Percentiles rank a stretch among this genome's conserved stretches.
phyloP scores from a whole-genome alignment of 2,113 vertebrate genomes.

The Glaucomys volans region DNA sequence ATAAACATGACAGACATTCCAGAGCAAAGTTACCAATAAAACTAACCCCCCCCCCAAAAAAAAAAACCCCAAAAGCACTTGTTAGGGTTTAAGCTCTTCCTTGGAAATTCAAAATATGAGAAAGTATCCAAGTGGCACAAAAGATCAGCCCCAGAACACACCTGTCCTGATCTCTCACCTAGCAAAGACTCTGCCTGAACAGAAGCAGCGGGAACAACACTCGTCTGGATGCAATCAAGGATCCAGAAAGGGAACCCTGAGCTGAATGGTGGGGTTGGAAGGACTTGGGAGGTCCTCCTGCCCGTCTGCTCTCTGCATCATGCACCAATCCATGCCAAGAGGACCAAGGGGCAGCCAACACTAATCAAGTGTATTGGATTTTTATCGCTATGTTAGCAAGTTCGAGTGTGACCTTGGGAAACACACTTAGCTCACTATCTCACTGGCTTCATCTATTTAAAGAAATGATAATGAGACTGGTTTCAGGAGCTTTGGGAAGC shows the following conservation, averaged over 20 bases:
- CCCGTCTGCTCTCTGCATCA: not conserved
- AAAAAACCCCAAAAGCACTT: not conserved
- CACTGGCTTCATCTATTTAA: slow-evolving; percentile 59
- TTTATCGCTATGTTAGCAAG: slow-evolving; percentile 70
- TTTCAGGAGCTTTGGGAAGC: slow-evolving; percentile 64
- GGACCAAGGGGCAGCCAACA: not conserved
- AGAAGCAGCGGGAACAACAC: not conserved
- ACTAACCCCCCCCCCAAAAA: not conserved
- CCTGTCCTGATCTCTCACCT: not conserved
- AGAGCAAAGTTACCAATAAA: not conserved
- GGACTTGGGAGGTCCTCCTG: not conserved
- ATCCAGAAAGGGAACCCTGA: not conserved
- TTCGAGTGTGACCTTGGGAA: slow-evolving; percentile 73
- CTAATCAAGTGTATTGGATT: slow-evolving; percentile 68
- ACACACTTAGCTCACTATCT: slow-evolving; percentile 52
- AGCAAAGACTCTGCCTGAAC: slow-evolving; percentile 44
- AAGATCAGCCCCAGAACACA: not conserved
- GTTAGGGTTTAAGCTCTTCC: not conserved
- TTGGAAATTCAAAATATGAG: not conserved
- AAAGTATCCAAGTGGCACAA: not conserved
- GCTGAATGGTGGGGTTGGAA: not conserved
- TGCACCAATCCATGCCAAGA: not conserved
- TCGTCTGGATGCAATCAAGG: not conserved
- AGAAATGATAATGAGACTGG: slow-evolving; percentile 71
- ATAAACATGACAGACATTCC: slow-evolving; percentile 13